Conservation (phyloP, 2,797 vertebrate species). For the Chelonia mydas region DNA sequence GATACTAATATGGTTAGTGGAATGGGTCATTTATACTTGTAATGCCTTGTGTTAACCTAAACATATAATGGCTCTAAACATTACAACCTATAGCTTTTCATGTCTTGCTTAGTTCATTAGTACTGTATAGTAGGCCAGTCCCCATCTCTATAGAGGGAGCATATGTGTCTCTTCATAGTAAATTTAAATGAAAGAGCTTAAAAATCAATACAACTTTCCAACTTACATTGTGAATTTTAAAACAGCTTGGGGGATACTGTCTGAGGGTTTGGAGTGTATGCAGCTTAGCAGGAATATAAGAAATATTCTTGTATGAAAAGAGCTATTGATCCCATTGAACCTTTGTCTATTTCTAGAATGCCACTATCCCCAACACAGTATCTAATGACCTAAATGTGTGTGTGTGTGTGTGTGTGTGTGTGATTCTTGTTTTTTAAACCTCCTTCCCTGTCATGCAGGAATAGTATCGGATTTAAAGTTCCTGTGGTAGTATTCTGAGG, state of each 20-base stretch:
- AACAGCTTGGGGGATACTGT: not conserved
- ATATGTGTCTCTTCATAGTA: not conserved
- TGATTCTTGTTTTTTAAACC: not conserved
- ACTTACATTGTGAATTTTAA: not conserved
- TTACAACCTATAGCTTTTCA: not conserved
- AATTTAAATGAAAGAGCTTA: not conserved
- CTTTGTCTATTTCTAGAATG: not conserved
- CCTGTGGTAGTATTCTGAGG: not conserved
- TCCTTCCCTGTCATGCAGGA: not conserved
- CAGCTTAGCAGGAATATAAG: not conserved
- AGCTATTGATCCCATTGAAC: constrained; percentile 6
- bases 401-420: not conserved
- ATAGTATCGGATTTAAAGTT: not conserved
- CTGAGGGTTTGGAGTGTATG: not conserved
- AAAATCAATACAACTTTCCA: not conserved
- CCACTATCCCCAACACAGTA: not conserved
- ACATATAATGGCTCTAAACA: not conserved
- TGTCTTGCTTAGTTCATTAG: not conserved
- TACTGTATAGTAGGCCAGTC: not conserved
- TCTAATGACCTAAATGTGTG: not conserved
- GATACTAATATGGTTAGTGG: not conserved
- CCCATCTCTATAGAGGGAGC: not conserved
- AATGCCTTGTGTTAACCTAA: not conserved
- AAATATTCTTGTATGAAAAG: not conserved
- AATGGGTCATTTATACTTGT: not conserved